These are phyloP conservation scores for Hemibagrus wyckioides DNA, from an alignment of 2,113 vertebrate species.

Conservation along the genomic window DNA sequence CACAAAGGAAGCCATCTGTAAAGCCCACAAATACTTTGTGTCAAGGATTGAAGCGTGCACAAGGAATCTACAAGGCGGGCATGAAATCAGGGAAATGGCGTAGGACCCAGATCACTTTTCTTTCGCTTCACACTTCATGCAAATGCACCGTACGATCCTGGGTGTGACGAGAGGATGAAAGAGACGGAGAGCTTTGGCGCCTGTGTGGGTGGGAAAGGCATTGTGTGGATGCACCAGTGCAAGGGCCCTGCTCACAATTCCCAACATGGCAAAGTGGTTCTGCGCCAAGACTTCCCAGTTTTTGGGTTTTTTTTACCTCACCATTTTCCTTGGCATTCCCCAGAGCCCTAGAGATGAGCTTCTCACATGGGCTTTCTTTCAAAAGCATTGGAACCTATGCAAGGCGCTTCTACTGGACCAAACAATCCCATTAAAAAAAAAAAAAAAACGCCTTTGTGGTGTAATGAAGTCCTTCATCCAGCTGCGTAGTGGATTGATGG, in stretches of 20 bases:
- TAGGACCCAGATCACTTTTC: conserved; percentile 13
- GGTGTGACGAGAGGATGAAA: conserved; percentile 36
- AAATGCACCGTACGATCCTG: conserved; percentile 26
- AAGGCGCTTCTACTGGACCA: not conserved
- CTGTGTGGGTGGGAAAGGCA: conserved; percentile 21
- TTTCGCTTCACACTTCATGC: conserved; percentile 29
- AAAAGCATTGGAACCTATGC: conserved; percentile 11
- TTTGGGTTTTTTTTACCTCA: too few relatives aligned
- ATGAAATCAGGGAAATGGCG: conserved; percentile 44
- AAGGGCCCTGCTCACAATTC: not conserved
- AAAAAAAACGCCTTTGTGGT: not conserved
- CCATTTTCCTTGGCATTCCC: not conserved
- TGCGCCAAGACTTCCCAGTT: not conserved
- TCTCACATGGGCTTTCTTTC: not conserved
- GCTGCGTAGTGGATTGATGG: not conserved
- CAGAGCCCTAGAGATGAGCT: not conserved
- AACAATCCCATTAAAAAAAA: not conserved
- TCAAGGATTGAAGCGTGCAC: conserved; percentile 20
- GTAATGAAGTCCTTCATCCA: conserved; percentile 3
- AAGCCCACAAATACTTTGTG: conserved; percentile 21
- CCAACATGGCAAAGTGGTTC: not conserved
- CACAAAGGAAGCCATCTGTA: conserved; percentile 17
- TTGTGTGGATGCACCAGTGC: conserved; percentile 15
- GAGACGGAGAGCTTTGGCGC: not conserved
- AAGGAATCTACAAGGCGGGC: conserved; percentile 20